Conservation (phyloP, 1,140 invertebrate species). For the Diorhabda elongata region DNA sequence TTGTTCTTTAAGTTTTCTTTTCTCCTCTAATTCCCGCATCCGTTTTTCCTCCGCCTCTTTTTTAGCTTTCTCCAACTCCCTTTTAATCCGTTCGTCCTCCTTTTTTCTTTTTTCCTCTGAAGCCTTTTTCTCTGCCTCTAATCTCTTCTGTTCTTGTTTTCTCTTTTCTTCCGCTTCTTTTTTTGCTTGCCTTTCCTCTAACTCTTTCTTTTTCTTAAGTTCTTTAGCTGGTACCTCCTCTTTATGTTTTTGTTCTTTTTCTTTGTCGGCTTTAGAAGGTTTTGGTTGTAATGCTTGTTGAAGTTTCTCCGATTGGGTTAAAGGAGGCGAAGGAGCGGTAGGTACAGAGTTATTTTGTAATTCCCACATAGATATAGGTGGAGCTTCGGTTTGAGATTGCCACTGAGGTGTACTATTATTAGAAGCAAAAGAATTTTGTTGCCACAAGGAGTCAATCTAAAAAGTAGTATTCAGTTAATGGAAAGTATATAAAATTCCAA, state of each 20-base stretch:
- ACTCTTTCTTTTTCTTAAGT: conserved; percentile 44
- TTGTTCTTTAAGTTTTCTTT: conserved; percentile 45
- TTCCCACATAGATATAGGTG: conserved; percentile 44
- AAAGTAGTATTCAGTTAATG: background rate
- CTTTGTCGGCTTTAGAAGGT: conserved; percentile 48
- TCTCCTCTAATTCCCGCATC: conserved; percentile 46
- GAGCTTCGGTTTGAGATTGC: conserved; percentile 33
- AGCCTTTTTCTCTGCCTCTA: conserved; percentile 50
- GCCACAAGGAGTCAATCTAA: conserved; percentile 42
- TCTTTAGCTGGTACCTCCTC: conserved; percentile 45
- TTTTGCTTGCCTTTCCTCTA: conserved; percentile 47
- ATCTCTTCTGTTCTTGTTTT: conserved; percentile 33
- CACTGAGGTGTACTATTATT: conserved; percentile 19
- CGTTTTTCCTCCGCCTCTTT: conserved; percentile 51
- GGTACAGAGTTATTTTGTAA: conserved; percentile 30
- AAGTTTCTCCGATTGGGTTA: conserved; percentile 15
- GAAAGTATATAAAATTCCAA: no score
- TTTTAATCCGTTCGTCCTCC: conserved; percentile 47
- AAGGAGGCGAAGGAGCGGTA: conserved; percentile 10
- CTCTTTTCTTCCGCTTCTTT: conserved; percentile 47
- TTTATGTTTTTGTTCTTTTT: conserved; percentile 41
- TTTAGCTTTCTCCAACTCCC: conserved; percentile 50
- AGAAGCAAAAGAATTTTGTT: conserved; percentile 30
- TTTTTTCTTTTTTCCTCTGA: conserved; percentile 53
- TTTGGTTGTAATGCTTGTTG: conserved; percentile 19